Conservation (phyloP, 2,113 vertebrate genomes). For the Stegastes partitus region DNA sequence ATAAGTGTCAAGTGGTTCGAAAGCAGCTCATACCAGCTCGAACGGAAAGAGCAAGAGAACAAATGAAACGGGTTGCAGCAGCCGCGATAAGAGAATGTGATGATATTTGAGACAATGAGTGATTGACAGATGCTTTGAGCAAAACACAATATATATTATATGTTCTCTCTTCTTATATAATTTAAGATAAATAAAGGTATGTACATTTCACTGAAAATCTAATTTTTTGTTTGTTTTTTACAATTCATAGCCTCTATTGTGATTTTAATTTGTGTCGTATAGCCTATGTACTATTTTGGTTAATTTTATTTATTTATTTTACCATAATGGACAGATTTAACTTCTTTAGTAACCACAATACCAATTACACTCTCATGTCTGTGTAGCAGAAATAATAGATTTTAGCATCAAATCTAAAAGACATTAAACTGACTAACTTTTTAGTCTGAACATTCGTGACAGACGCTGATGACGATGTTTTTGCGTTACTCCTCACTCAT, state of each 20-base stretch:
- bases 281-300: not conserved
- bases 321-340: not conserved
- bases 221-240: too few species aligned
- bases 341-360: not conserved
- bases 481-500: too few species aligned
- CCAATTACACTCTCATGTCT: not conserved
- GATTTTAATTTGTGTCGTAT: too few species aligned
- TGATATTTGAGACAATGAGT: too few species aligned
- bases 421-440: constrained; percentile 1
- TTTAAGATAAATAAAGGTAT: too few species aligned
- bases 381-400: not conserved
- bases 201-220: too few species aligned
- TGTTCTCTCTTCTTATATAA: too few species aligned
- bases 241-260: too few species aligned
- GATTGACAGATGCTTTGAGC: too few species aligned
- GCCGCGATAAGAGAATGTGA: not conserved
- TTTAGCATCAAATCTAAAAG: not conserved
- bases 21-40: not conserved
- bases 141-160: too few species aligned
- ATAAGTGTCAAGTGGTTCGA: constrained; percentile 5
- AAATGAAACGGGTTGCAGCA: not conserved
- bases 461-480: too few species aligned
- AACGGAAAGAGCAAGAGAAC: not conserved
- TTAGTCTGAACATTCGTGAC: too few species aligned
- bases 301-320: not conserved